Evolutionary conservation across 2,888 invertebrate species (phyloP).

Genomic region (Thumatha senex): DNA sequence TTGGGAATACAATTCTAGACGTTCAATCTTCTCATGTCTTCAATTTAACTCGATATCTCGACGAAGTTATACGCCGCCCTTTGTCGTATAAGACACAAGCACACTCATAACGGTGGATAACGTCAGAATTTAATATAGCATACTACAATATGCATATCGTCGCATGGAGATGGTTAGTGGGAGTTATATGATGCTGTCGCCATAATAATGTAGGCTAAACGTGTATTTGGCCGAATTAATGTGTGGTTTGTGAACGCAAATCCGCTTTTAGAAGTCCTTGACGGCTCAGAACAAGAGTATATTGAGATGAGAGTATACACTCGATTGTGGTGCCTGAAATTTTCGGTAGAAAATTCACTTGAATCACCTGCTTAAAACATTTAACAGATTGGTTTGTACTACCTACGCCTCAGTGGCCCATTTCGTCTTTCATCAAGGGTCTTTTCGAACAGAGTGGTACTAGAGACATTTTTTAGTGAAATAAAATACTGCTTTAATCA

Average conservation of each 20-base stretch:
- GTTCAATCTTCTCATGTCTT: not conserved
- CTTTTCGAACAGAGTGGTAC: too few species aligned
- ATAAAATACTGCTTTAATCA: too few species aligned
- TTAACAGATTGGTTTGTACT: too few species aligned
- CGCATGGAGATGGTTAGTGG: not conserved
- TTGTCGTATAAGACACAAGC: conserved; percentile 7
- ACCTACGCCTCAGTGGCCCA: too few species aligned
- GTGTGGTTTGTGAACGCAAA: not conserved
- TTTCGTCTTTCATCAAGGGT: too few species aligned
- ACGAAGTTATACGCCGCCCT: too few species aligned
- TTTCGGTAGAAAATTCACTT: too few species aligned
- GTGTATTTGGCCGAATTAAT: not conserved
- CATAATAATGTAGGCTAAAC: not conserved
- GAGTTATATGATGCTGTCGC: conserved; percentile 3
- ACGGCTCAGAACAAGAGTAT: not conserved
- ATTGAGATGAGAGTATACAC: too few species aligned
- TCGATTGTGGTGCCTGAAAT: too few species aligned
- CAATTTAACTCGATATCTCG: not conserved
- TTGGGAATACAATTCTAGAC: not conserved
- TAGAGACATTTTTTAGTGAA: too few species aligned
- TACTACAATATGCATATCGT: conserved; percentile 15
- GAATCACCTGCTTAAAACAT: too few species aligned
- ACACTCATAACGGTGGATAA: conserved; percentile 31
- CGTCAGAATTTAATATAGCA: conserved; percentile 36
- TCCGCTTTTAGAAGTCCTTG: not conserved